Evolutionary conservation across 2,888 invertebrate species (phyloP), one percentile per base, ranked within the genome.

Genomic region (Drosophila infuscata): DNA sequence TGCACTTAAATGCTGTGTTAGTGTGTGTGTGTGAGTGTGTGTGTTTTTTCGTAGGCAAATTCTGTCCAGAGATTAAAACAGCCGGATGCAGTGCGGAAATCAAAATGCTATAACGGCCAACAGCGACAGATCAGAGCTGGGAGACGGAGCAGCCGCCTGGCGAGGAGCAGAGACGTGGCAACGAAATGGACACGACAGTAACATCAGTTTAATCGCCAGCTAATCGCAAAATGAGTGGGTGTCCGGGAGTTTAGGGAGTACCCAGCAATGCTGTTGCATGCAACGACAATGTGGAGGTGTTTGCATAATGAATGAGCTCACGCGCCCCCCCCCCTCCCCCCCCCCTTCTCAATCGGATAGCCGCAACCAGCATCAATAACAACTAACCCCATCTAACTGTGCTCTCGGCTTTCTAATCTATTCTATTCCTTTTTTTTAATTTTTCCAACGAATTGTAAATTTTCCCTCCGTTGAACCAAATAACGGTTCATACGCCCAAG

Each of bases 161-260:
- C 11, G 41, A 30, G 59, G 48, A n/a, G 20, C 25, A 41, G 41
- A 41, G 41, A 29, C 8, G 41, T 1, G 43, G 12, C 38, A 51
- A 33, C 38, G 15, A 43, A 43, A 32, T 57, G 32, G 46, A 54
- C 46, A 25, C 36, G 62, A 62, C 67, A 77, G 76, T 78, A 84
- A 89, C 80, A 89, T 76, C 82, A 81, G 83, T 81, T 88, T 88
- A 90, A 90, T 88, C 83, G 90, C 86, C 88, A 88, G 88, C 88
- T 88, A 88, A 88, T 88, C 90, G 83, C 79, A 83, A 80, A 86
- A 74, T 72, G 70, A 76, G 29, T 49, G 52, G 51, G 35, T 38
- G 46, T 20, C 58, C 30, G 46, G 5, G 25, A 29, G 48, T n/a
- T 30, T 32, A 17, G 6, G 30, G 33, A 11, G 35, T n/a, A 15